Evolutionary conservation across 2,888 invertebrate genomes (phyloP).

Genomic region (Bruchidius siliquastri): DNA sequence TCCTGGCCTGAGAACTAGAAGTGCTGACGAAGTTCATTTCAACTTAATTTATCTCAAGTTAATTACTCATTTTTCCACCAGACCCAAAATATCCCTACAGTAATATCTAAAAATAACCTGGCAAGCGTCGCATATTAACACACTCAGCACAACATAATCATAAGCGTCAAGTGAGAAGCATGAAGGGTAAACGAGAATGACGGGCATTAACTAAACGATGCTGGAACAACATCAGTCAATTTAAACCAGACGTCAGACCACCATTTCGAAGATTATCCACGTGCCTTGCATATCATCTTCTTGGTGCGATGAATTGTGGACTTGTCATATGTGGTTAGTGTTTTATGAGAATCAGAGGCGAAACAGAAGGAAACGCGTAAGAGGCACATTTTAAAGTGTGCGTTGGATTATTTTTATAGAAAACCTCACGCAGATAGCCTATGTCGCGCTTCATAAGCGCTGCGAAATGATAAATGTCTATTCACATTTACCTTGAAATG

Average conservation of each 20-base stretch:
- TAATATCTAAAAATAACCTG: background rate
- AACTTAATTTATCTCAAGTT: no score
- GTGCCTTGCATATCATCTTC: background rate
- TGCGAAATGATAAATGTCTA: no score
- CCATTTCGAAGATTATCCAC: background rate
- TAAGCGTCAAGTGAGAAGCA: background rate
- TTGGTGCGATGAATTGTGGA: background rate
- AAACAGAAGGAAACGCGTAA: background rate
- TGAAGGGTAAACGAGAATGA: background rate
- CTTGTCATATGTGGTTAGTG: background rate
- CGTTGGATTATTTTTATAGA: no score
- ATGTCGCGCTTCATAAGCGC: no score
- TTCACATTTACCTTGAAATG: no score
- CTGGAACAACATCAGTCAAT: slow-evolving; percentile 7
- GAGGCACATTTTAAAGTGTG: no score
- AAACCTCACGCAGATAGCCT: no score
- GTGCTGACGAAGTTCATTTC: no score
- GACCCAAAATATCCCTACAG: background rate
- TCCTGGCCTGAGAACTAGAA: no score
- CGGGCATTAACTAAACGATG: background rate
- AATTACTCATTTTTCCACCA: background rate
- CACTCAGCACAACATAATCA: background rate
- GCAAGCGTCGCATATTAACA: background rate
- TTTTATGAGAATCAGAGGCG: background rate
- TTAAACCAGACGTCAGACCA: background rate